Conservation (phyloP, 2,888 invertebrate genomes). For the Lasioglossum zephyrum region DNA sequence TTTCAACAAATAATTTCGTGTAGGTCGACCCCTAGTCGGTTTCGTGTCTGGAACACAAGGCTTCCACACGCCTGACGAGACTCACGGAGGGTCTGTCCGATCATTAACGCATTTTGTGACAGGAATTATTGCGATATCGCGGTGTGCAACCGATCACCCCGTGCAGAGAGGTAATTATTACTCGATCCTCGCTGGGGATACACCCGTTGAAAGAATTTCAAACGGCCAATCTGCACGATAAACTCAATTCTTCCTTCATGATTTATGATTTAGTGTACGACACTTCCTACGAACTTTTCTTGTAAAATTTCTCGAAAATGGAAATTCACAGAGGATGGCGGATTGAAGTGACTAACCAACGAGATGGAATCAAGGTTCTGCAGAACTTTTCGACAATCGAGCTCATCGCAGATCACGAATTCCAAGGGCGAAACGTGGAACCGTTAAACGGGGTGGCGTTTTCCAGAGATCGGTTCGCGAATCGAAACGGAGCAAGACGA, state of each 20-base stretch:
- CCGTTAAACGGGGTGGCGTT: neutral
- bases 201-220: neutral
- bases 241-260: neutral
- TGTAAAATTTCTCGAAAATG: neutral
- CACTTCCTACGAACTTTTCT: neutral
- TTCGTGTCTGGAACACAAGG: slow-evolving; percentile 46
- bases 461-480: slow-evolving; percentile 35
- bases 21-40: slow-evolving; percentile 25
- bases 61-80: slow-evolving; percentile 40
- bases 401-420: slow-evolving; percentile 18
- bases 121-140: slow-evolving; percentile 58
- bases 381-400: neutral
- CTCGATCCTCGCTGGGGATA: neutral
- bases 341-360: neutral
- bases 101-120: slow-evolving; percentile 64
- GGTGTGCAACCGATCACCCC: slow-evolving; percentile 22
- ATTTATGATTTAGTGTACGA: neutral
- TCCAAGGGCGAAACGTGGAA: neutral
- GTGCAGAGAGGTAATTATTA: slow-evolving; percentile 23
- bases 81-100: slow-evolving; percentile 45
- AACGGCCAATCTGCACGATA: neutral
- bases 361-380: neutral
- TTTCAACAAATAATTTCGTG: slow-evolving; percentile 70
- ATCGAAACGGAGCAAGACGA: slow-evolving; percentile 56
- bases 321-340: neutral